Percentiles rank a stretch among this genome's conserved stretches.
These are phyloP conservation scores for Poeciliopsis occidentalis DNA, from an alignment of 2,113 vertebrate genomes.

Conservation along the genomic window DNA sequence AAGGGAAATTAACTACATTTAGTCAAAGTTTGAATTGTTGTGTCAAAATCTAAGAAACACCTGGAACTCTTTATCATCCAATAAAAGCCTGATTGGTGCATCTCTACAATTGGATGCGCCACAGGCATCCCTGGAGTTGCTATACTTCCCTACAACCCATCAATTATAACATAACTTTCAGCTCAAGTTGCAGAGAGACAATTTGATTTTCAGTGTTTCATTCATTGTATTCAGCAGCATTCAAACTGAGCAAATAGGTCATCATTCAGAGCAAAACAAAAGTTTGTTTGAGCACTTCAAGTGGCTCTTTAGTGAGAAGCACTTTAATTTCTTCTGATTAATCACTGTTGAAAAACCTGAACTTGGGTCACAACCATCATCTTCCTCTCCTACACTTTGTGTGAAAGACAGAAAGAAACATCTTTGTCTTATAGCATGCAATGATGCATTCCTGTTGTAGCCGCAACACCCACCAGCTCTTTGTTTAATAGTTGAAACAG, in stretches of 20 bases:
- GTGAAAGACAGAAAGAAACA: conserved; percentile 22
- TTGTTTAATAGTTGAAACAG: conserved; percentile 56
- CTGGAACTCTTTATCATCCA: not conserved
- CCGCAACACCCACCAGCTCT: conserved; percentile 51
- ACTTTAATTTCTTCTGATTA: conserved; percentile 23
- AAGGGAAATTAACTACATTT: not conserved
- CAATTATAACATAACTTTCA: not conserved
- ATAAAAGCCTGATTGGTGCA: not conserved
- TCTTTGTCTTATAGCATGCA: conserved; percentile 29
- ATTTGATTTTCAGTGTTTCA: not conserved
- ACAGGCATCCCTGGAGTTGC: not conserved
- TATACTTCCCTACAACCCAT: not conserved
- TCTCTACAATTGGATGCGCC: not conserved
- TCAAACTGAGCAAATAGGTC: not conserved
- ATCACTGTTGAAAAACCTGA: conserved; percentile 12
- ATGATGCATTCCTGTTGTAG: conserved; percentile 28
- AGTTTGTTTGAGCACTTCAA: not conserved
- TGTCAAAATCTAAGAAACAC: not conserved
- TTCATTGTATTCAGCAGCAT: not conserved
- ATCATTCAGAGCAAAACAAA: conserved; percentile 3
- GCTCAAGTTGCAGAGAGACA: not conserved
- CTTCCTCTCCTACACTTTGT: conserved; percentile 22
- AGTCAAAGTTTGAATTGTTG: too few species aligned
- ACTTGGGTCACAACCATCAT: conserved; percentile 27
- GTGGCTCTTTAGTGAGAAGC: not conserved